These are phyloP conservation scores for Gulo gulo DNA, from an alignment of 2,113 vertebrate species.

Conservation along the genomic window DNA sequence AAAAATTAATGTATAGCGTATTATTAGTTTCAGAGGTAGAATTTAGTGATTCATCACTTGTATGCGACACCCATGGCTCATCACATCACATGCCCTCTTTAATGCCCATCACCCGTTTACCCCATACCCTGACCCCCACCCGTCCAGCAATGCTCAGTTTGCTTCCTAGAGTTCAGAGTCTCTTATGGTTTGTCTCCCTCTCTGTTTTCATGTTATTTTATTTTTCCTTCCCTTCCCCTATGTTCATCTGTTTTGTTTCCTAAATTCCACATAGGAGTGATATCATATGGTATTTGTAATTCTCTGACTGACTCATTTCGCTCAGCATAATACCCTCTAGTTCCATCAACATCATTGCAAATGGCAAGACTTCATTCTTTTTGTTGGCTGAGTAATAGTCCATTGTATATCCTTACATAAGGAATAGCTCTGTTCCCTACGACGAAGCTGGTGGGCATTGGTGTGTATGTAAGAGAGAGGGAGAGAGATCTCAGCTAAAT, in stretches of 20 bases:
- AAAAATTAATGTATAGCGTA: background rate
- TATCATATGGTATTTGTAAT: background rate
- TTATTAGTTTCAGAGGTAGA: background rate
- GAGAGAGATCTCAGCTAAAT: background rate
- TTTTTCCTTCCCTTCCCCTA: background rate
- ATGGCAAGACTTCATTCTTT: background rate
- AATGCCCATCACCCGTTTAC: background rate
- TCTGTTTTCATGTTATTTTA: background rate
- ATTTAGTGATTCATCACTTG: background rate
- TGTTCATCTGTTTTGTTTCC: background rate
- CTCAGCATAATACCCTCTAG: background rate
- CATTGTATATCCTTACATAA: background rate
- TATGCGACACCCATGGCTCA: background rate
- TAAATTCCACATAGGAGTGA: background rate
- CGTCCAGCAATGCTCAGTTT: background rate
- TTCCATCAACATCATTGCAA: background rate
- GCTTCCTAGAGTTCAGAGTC: background rate
- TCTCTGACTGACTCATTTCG: background rate
- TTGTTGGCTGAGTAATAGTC: background rate
- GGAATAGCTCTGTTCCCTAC: background rate
- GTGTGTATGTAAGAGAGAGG: background rate
- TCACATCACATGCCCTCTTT: background rate
- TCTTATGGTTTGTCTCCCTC: background rate
- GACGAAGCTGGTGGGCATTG: background rate
- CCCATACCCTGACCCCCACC: background rate